Percentiles rank a stretch among this genome's conserved stretches.
Conservation (phyloP, 2,888 invertebrate species). For the Chymomyza procnemis region DNA sequence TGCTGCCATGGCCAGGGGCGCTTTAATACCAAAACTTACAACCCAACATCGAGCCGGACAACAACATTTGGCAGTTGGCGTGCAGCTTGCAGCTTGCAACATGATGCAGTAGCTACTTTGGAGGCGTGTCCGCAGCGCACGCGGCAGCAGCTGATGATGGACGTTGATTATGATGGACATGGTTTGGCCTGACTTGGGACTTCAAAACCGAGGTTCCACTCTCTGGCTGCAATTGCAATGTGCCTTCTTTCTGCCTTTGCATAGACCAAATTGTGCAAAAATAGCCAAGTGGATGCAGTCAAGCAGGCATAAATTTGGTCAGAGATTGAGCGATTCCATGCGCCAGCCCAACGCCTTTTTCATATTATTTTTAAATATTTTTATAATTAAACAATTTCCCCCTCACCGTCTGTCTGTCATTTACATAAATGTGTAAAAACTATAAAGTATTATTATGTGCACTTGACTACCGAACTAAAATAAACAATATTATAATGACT, state of each 20-base stretch:
- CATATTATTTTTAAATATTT: constrained; percentile 68
- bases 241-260: constrained; percentile 53
- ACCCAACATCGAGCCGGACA: constrained; percentile 10
- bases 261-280: constrained; percentile 6
- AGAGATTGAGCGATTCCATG: constrained; percentile 65
- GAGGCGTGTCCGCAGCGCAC: constrained; percentile 68
- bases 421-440: constrained; percentile 33
- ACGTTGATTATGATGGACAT: constrained; percentile 67
- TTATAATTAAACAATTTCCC: constrained; percentile 61
- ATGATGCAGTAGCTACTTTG: constrained; percentile 64
- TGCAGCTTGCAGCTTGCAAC: constrained; percentile 45
- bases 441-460: neutral
- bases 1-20: constrained; percentile 62
- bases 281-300: neutral
- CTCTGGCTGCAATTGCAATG: constrained; percentile 34
- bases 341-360: constrained; percentile 66
- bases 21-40: constrained; percentile 43
- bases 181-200: constrained; percentile 28
- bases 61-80: constrained; percentile 55
- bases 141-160: constrained; percentile 63
- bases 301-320: neutral
- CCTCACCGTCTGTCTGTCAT: constrained; percentile 13
- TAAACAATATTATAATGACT: neutral
- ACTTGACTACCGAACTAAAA: neutral
- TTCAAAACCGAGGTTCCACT: neutral